Conservation (phyloP, 2,797 vertebrate genomes). For the Erpetoichthys calabaricus region DNA sequence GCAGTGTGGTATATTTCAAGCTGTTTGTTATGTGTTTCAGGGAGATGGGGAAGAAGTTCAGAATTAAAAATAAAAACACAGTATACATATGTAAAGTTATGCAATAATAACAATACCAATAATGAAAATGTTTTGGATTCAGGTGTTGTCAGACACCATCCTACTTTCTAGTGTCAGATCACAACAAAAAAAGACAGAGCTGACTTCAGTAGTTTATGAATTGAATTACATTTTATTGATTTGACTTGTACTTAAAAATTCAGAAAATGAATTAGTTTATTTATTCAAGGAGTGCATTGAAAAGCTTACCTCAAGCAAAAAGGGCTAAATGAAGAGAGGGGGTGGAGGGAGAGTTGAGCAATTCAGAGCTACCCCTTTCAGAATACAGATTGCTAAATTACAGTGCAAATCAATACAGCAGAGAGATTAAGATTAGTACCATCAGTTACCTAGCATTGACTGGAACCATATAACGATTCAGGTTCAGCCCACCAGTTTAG, state of each 20-base stretch:
- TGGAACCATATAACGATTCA: conserved; percentile 26
- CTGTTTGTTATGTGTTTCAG: too few species aligned
- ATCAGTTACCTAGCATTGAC: conserved; percentile 32
- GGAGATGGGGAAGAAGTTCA: too few species aligned
- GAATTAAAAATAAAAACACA: too few species aligned
- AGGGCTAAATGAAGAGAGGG: too few species aligned
- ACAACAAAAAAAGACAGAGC: conserved; percentile 13
- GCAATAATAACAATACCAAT: too few species aligned
- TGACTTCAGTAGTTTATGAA: conserved; percentile 18
- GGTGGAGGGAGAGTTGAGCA: too few species aligned
- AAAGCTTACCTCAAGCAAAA: neutral
- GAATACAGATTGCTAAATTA: conserved; percentile 20
- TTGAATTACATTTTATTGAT: conserved; percentile 26
- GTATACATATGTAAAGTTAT: too few species aligned
- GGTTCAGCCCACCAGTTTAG: conserved; percentile 34
- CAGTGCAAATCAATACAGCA: conserved; percentile 26
- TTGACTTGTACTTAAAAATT: conserved; percentile 1
- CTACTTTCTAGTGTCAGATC: neutral
- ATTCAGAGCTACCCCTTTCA: too few species aligned
- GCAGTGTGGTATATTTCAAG: too few species aligned
- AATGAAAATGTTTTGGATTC: too few species aligned
- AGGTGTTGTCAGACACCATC: too few species aligned
- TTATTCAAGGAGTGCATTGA: conserved; percentile 22
- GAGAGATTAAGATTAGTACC: conserved; percentile 28
- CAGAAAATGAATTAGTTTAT: conserved; percentile 21